Evolutionary conservation across 2,113 vertebrate species (phyloP), one percentile per base, ranked within the genome.

Genomic region (Lagopus muta): DNA sequence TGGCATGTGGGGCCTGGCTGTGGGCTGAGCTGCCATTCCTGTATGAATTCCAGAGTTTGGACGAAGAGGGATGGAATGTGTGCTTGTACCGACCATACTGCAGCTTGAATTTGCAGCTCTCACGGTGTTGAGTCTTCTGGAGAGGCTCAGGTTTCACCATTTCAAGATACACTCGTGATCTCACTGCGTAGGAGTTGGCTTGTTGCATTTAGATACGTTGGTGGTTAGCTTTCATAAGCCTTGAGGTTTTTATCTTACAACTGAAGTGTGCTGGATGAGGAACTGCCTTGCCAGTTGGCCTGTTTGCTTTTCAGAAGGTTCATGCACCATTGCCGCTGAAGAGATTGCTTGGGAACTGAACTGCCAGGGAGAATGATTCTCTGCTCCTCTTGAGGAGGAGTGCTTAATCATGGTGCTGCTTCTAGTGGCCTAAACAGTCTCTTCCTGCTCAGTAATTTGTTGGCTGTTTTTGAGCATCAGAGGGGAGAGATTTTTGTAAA

Each of bases 281-380:
- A 84, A 7, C 27, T 34, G 73, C 70, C 38, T 86, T 50, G 6
- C 48, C 71, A 67, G 32, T 79, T 62, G 74, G 4, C 20, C 43
- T 86, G 8, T 38, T 43, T 47, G 54, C 34, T 19, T 50, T 52
- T 6, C 4, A 72, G 88, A 71, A 89, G 58, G 27, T 79, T 61
- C 21, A 66, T 73, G 50, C 14, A 0, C 78, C 71, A 28, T 89
- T 5, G 0, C 32, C 77, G 65, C 69, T 82, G 80, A 34, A 77
- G 71, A 57, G 38, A 87, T 82, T 77, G 74, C 70, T 70, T 90
- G 92, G 93, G 74, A 85, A 10, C 82, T 89, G 83, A 54, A 17
- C 75, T 86, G 55, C 72, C 58, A 77, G 21, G 3, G 6, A 48
- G 55, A 42, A 24, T 13, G 64, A 47, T 18, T 52, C 47, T 74